Conservation (phyloP, 2,888 invertebrate genomes). For the Zootermopsis nevadensis region DNA sequence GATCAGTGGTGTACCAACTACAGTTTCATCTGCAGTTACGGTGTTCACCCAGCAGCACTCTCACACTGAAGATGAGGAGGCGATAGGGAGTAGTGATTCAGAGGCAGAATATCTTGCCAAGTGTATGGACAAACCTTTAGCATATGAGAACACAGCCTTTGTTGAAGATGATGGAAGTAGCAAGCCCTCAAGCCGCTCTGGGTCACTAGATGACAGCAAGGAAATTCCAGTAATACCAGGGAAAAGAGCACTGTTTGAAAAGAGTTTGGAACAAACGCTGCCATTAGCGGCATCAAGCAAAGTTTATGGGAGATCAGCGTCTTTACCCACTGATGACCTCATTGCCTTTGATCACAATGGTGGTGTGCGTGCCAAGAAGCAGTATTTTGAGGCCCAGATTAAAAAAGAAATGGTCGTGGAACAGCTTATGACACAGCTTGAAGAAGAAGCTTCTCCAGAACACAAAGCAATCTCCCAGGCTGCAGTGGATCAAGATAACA, state of each 20-base stretch:
- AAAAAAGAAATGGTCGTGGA: conserved; percentile 70
- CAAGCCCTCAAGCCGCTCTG: neutral
- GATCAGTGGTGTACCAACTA: conserved; percentile 56
- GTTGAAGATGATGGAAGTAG: conserved; percentile 56
- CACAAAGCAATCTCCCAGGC: conserved; percentile 61
- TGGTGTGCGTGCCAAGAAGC: conserved; percentile 68
- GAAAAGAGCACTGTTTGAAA: conserved; percentile 18
- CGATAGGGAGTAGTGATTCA: conserved; percentile 55
- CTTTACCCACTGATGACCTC: conserved; percentile 63
- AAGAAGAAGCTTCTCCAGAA: conserved; percentile 65
- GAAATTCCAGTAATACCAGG: neutral
- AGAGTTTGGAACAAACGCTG: conserved; percentile 63
- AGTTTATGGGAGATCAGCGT: conserved; percentile 65
- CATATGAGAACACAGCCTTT: conserved; percentile 63
- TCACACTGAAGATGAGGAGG: conserved; percentile 45
- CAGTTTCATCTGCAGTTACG: conserved; percentile 55
- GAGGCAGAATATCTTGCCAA: conserved; percentile 57
- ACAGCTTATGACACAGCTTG: conserved; percentile 64
- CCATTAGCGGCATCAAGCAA: conserved; percentile 61
- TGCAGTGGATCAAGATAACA: conserved; percentile 51
- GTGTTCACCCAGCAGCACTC: conserved; percentile 52
- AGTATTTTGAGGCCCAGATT: conserved; percentile 71
- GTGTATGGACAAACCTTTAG: conserved; percentile 56
- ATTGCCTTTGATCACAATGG: conserved; percentile 67
- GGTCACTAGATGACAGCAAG: neutral